phyloP scores from a whole-genome alignment of 2,797 vertebrate species.

The Trematomus bernacchii region DNA sequence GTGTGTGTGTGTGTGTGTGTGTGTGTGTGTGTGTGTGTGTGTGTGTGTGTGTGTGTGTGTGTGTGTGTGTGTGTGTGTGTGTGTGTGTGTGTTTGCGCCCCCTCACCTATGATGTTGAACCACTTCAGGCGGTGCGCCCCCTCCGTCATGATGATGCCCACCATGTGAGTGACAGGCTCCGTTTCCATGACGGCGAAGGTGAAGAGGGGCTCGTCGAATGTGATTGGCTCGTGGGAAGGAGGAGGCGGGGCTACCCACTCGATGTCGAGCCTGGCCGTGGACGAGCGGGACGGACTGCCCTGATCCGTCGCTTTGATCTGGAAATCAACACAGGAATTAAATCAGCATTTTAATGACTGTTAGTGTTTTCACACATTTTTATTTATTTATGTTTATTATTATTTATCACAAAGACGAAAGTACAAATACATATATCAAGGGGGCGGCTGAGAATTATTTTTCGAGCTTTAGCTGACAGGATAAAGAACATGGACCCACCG shows the following conservation, averaged over 20 bases:
- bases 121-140: constrained; percentile 85
- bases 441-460: too few relatives aligned
- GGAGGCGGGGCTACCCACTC: constrained; percentile 89
- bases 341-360: not conserved
- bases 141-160: constrained; percentile 94
- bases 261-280: constrained; percentile 91
- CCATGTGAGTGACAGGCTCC: constrained; percentile 94
- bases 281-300: constrained; percentile 86
- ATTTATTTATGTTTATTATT: too few relatives aligned
- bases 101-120: constrained; percentile 92
- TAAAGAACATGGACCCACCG: constrained; percentile 76
- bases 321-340: constrained; percentile 1
- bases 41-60: not conserved
- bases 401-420: too few relatives aligned
- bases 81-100: not conserved
- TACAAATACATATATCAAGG: too few relatives aligned
- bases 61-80: constrained; percentile 1
- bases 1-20: too few relatives aligned
- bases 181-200: constrained; percentile 96
- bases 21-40: not conserved
- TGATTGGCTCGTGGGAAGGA: constrained; percentile 83
- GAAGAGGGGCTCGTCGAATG: constrained; percentile 92
- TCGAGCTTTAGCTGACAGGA: too few relatives aligned
- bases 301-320: constrained; percentile 93
- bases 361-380: too few relatives aligned